Percentiles rank a stretch among this genome's conserved stretches.
phyloP scores from a whole-genome alignment of 2,888 invertebrate genomes.

The Hirtodrosophila cameraria region DNA sequence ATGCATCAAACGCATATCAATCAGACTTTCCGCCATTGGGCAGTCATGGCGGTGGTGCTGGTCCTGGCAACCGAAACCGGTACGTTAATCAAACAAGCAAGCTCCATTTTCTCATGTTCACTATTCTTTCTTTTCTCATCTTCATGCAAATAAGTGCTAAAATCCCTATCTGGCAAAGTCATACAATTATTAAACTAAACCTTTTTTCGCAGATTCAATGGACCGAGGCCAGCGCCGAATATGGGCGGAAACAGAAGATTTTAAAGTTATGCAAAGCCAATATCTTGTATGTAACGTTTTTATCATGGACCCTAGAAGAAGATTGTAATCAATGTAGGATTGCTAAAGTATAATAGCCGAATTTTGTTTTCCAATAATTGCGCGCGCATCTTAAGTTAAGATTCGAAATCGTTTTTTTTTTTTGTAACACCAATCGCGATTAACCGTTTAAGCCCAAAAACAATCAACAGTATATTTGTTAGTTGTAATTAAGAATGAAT shows the following conservation, averaged over 20 bases:
- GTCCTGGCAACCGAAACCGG: constrained; percentile 74
- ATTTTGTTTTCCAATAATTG: constrained; percentile 61
- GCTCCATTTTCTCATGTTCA: too few relatives aligned
- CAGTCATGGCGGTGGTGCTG: constrained; percentile 42
- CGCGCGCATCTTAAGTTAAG: constrained; percentile 40
- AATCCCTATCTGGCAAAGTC: too few relatives aligned
- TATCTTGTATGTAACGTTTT: constrained; percentile 22
- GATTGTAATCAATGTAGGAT: constrained; percentile 29
- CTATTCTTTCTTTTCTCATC: too few relatives aligned
- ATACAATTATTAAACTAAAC: neutral
- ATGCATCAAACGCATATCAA: constrained; percentile 72
- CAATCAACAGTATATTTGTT: constrained; percentile 69
- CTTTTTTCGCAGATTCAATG: constrained; percentile 78
- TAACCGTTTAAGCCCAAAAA: constrained; percentile 47
- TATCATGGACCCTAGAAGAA: constrained; percentile 22
- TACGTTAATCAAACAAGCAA: constrained; percentile 42
- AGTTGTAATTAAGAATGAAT: constrained; percentile 57
- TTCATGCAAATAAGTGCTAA: too few relatives aligned
- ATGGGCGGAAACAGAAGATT: constrained; percentile 82
- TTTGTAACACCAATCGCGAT: constrained; percentile 26
- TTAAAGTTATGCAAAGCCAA: constrained; percentile 53
- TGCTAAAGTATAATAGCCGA: constrained; percentile 55
- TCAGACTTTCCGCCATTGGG: constrained; percentile 81
- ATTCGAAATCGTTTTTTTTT: constrained; percentile 14
- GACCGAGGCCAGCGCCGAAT: constrained; percentile 72